These are phyloP conservation scores for Microctonus brassicae DNA, from an alignment of 2,888 invertebrate genomes.

Conservation along the genomic window DNA sequence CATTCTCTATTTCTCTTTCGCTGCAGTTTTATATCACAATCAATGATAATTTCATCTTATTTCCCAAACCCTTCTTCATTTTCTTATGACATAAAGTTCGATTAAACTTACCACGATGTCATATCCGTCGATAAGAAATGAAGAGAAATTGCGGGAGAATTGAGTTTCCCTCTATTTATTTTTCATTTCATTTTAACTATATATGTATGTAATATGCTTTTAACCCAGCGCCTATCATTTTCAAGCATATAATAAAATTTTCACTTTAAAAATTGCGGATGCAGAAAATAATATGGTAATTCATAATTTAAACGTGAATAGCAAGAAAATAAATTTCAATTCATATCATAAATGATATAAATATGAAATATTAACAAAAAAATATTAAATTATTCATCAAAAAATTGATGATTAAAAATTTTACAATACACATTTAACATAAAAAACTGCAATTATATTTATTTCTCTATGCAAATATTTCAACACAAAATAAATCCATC, in stretches of 20 bases:
- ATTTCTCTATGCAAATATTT: too few species aligned
- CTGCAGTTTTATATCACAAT: conserved; percentile 22
- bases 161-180: not conserved
- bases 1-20: not conserved
- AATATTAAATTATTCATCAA: not conserved
- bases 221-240: not conserved
- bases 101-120: conserved; percentile 18
- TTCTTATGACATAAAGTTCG: conserved; percentile 1
- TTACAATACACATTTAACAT: too few species aligned
- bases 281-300: not conserved
- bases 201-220: not conserved
- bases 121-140: conserved; percentile 11
- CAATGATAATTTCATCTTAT: conserved; percentile 16
- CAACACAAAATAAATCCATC: too few species aligned
- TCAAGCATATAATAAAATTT: conserved; percentile 5
- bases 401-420: too few species aligned
- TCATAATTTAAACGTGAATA: not conserved
- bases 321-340: not conserved
- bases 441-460: too few species aligned
- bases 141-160: not conserved
- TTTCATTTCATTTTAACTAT: not conserved
- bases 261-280: conserved; percentile 9
- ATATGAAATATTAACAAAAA: not conserved
- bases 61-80: conserved; percentile 4
- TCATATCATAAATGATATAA: not conserved